A percentile compares a stretch with the other conserved stretches of the same genome.
Conservation (phyloP, 2,113 vertebrate species). For the Microcebus lehilahytsara region DNA sequence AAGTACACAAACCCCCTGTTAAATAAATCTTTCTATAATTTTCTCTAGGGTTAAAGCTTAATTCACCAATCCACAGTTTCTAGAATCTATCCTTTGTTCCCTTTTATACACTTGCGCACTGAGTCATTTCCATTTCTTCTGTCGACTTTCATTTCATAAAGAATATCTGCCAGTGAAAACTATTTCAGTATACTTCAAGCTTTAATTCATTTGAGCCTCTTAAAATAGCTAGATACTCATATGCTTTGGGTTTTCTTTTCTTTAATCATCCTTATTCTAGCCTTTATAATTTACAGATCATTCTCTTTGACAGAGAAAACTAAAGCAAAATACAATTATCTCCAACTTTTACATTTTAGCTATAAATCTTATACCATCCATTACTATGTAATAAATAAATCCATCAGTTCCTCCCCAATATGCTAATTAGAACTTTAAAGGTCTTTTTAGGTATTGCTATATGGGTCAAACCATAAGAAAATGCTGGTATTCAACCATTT, state of each 20-base stretch:
- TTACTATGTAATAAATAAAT: neutral
- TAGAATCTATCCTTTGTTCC: neutral
- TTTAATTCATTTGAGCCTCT: neutral
- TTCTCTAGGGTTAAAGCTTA: neutral
- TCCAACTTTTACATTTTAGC: neutral
- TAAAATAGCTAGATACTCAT: neutral
- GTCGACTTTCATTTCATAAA: neutral
- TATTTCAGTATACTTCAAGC: neutral
- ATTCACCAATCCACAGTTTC: neutral
- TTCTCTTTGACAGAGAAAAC: neutral
- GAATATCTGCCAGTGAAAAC: neutral
- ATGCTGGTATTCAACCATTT: neutral
- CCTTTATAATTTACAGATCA: neutral
- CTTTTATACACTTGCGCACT: neutral
- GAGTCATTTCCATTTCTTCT: neutral
- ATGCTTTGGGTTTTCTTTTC: neutral
- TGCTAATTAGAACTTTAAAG: neutral
- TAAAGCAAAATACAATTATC: neutral
- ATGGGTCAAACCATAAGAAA: neutral
- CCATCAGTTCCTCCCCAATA: neutral
- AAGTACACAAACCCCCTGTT: neutral
- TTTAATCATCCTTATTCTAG: neutral
- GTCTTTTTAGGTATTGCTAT: neutral
- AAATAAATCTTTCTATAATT: neutral
- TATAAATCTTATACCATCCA: neutral